Evolutionary conservation across 2,888 invertebrate species (phyloP).

Genomic region (Rhamphomyia laevipes): DNA sequence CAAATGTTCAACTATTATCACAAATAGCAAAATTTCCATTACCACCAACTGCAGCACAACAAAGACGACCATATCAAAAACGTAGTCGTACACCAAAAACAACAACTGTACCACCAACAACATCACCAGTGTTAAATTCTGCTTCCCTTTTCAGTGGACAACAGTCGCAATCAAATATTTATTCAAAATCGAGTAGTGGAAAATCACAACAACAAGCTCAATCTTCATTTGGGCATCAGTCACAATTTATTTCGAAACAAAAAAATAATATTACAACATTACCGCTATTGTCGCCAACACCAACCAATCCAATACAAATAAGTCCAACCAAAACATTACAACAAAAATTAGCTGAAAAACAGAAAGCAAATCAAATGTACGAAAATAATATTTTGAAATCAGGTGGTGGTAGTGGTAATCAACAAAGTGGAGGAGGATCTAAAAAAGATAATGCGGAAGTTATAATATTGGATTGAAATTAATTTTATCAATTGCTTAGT

Average conservation of each 20-base stretch:
- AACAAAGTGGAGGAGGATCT: no score
- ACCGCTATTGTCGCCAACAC: slow-evolving; percentile 7
- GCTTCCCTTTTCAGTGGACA: no score
- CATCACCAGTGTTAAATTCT: slow-evolving; percentile 3
- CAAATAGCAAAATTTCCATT: slow-evolving; percentile 17
- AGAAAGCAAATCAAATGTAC: slow-evolving; percentile 26
- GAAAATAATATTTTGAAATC: no score
- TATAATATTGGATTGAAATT: no score
- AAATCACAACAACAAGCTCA: slow-evolving; percentile 8
- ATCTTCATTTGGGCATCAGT: slow-evolving; percentile 7
- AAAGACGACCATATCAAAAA: slow-evolving; percentile 18
- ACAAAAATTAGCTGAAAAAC: slow-evolving; percentile 56
- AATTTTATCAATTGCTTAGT: no score
- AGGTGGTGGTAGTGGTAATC: no score
- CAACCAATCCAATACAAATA: slow-evolving; percentile 25
- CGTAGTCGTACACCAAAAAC: slow-evolving; percentile 17
- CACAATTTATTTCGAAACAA: slow-evolving; percentile 10
- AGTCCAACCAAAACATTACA: slow-evolving; percentile 54
- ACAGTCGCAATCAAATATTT: no score
- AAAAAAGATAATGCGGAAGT: no score
- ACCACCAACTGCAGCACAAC: slow-evolving; percentile 1
- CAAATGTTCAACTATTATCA: slow-evolving; percentile 12
- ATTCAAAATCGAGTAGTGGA: slow-evolving; percentile 1
- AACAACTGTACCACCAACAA: slow-evolving; percentile 10
- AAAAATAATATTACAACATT: slow-evolving; percentile 2